Base-by-base conservation (phyloP, 2,888 invertebrate species). In the Meandrusa payeni region DNA sequence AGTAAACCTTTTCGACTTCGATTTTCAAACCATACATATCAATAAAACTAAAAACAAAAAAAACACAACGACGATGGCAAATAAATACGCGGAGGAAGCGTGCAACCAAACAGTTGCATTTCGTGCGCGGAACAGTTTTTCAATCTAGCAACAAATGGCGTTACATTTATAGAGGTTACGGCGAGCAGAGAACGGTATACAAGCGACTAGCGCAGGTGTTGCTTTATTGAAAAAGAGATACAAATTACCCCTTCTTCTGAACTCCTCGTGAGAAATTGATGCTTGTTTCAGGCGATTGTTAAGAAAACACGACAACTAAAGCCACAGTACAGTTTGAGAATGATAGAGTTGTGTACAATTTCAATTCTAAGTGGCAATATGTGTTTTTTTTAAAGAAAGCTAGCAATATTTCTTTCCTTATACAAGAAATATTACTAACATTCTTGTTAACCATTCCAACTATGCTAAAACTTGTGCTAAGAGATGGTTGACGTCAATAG, bases 181-280 rank as follows among this genome's bases (percentile, higher is more conserved):
- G 75, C 73, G 80, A 74, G 75, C 74, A 73, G 73, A 64, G 69
- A 69, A 64, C 59, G 55, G 56, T 57, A 67, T 75, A 74, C 73
- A 78, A 83, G 76, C 76, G 72, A 77, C 50, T 60, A 56, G 63
- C 77, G 68, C 83, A 85, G 83, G 86, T 87, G 86, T 74, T 79
- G 68, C 66, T 81, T 78, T 85, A 85, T 83, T 85, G 82, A 82
- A 85, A 83, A 76, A 85, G 82, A 81, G 77, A 81, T 77, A 81
- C 77, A 78, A 81, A 85, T 82, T 75, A 76, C 81, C 72, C 72
- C 67, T 76, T 78, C 73, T 68, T 64, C 64, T 54, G n/a, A 46
- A 46, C 64, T 69, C 70, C 72, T 77, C 73, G 75, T 75, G 69
- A 59, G 52, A 61, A 64, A 71, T 73, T 70, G 71, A 75, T 77